A percentile compares a stretch with the other conserved stretches of the same genome.
phyloP scores from a whole-genome alignment of 2,797 vertebrate genomes.

The Catharus ustulatus region DNA sequence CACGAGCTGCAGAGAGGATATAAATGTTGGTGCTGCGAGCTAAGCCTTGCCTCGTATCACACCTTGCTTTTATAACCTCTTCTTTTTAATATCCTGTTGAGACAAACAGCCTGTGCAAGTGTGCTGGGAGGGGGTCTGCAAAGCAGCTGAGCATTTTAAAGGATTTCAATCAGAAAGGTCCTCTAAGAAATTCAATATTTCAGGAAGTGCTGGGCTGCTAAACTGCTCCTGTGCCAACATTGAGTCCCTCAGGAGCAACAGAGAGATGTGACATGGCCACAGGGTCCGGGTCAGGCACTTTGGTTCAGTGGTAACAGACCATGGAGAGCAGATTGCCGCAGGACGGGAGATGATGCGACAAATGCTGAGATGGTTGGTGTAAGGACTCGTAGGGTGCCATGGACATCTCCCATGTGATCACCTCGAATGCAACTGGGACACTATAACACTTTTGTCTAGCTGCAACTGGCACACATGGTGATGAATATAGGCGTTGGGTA shows the following conservation, averaged over 20 bases:
- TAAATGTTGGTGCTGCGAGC: background rate
- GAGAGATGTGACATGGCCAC: background rate
- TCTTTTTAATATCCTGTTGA: slow-evolving; percentile 70
- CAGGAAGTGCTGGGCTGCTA: background rate
- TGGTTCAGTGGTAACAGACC: background rate
- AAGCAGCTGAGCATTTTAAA: background rate
- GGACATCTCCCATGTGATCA: background rate
- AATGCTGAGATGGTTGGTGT: background rate
- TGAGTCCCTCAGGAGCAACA: background rate
- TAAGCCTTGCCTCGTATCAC: background rate
- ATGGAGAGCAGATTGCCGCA: background rate
- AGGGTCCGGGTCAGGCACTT: background rate
- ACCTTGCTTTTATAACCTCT: slow-evolving; percentile 23
- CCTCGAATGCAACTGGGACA: background rate
- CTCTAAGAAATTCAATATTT: background rate
- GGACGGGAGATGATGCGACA: background rate
- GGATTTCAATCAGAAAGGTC: background rate
- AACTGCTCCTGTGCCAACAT: background rate
- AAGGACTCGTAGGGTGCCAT: background rate
- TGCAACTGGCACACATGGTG: background rate
- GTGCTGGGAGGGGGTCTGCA: background rate
- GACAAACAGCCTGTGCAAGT: background rate
- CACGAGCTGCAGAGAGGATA: background rate
- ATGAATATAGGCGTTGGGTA: background rate
- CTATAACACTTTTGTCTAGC: background rate